Evolutionary conservation across 2,113 vertebrate genomes (phyloP).

Genomic region (Leptobrachium ailaonicum): DNA sequence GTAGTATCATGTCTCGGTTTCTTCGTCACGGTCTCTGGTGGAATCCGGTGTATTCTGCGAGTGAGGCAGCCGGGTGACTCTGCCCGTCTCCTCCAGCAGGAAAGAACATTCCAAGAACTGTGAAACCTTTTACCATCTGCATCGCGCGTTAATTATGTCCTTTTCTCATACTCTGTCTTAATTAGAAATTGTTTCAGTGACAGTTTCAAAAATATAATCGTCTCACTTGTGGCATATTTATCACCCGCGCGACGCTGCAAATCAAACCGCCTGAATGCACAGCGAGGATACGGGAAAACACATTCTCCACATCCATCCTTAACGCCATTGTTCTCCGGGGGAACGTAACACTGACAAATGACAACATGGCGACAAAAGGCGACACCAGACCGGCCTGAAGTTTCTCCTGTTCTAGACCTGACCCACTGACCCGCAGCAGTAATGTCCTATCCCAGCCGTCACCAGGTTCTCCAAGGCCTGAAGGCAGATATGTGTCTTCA

Average conservation of each 20-base stretch:
- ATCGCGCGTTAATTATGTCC: slow-evolving; percentile 29
- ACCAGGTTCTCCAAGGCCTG: not conserved
- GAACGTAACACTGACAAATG: not conserved
- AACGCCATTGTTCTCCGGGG: not conserved
- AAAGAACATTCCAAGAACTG: slow-evolving; percentile 31
- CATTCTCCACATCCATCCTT: not conserved
- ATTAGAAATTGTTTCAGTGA: slow-evolving; percentile 44
- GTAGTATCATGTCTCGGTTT: too few species aligned
- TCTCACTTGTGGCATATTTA: slow-evolving; percentile 42
- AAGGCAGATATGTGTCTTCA: not conserved
- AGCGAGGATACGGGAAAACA: not conserved
- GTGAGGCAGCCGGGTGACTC: not conserved
- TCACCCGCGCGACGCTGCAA: slow-evolving; percentile 28
- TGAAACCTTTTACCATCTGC: slow-evolving; percentile 21
- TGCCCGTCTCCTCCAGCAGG: not conserved
- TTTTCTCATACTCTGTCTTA: slow-evolving; percentile 35
- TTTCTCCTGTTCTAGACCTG: not conserved
- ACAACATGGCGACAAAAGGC: not conserved
- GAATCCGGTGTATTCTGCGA: too few species aligned
- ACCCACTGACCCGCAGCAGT: not conserved
- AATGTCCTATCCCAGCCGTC: not conserved
- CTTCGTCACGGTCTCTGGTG: too few species aligned
- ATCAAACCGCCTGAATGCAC: not conserved
- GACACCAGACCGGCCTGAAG: not conserved
- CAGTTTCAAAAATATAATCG: slow-evolving; percentile 44